Percentiles rank a stretch among this genome's conserved stretches.
phyloP scores from a whole-genome alignment of 2,113 vertebrate species.

The Elgaria multicarinata region DNA sequence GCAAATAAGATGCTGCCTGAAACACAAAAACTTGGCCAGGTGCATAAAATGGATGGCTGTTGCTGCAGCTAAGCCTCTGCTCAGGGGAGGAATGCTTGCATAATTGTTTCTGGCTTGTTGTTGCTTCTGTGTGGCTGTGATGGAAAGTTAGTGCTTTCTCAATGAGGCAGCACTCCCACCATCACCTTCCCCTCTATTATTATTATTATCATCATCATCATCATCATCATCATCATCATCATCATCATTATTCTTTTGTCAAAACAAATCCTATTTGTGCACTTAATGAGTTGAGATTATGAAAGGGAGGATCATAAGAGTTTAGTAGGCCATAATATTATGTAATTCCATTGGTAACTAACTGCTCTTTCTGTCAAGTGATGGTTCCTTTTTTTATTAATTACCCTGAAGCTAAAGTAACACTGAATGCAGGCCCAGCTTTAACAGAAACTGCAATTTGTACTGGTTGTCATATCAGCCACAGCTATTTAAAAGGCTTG shows the following conservation, averaged over 20 bases:
- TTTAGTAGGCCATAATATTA: not conserved
- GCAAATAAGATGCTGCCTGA: accelerated
- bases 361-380: not conserved
- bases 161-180: not conserved
- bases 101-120: not conserved
- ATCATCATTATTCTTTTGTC: conserved; percentile 1
- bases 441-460: not conserved
- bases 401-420: conserved; percentile 7
- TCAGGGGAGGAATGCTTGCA: not conserved
- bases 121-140: not conserved
- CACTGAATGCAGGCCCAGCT: not conserved
- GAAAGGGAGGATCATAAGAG: not conserved
- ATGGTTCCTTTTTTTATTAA: not conserved
- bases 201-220: conserved; percentile 3
- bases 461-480: not conserved
- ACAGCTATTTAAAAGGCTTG: not conserved
- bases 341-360: not conserved
- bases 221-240: no score
- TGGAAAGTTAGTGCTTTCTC: not conserved
- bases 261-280: not conserved
- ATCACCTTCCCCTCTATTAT: not conserved
- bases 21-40: not conserved
- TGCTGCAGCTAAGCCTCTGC: not conserved
- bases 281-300: not conserved
- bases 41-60: not conserved